A percentile compares a stretch with the other conserved stretches of the same genome.
These are phyloP conservation scores for Thymelicus lineola DNA, from an alignment of 2,888 invertebrate species.

Conservation along the genomic window DNA sequence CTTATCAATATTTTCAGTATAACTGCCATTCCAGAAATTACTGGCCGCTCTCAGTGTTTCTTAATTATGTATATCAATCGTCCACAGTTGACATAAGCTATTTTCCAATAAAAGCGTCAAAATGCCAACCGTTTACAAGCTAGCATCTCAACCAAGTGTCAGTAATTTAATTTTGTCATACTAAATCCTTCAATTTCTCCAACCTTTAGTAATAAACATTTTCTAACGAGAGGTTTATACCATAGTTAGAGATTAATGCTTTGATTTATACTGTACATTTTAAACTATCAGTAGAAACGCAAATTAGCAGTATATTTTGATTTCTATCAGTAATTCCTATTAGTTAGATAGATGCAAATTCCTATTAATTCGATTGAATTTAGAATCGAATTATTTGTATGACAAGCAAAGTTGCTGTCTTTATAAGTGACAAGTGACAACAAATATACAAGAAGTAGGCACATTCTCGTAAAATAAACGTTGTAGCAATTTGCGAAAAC, in stretches of 20 bases:
- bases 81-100: not conserved
- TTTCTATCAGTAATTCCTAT: slow-evolving; percentile 12
- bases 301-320: slow-evolving; percentile 7
- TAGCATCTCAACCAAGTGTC: slow-evolving; percentile 4
- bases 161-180: slow-evolving; percentile 16
- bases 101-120: slow-evolving; percentile 12
- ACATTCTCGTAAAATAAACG: slow-evolving; percentile 49
- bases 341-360: not conserved
- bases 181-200: slow-evolving; percentile 33
- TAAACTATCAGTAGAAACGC: slow-evolving; percentile 9
- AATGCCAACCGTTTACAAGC: slow-evolving; percentile 12
- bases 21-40: not conserved
- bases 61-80: not conserved
- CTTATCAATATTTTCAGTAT: no score
- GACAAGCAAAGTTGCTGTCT: not conserved
- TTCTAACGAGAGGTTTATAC: slow-evolving; percentile 47
- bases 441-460: not conserved
- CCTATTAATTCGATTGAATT: not conserved
- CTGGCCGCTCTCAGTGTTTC: not conserved
- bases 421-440: not conserved
- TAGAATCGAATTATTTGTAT: not conserved
- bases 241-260: slow-evolving; percentile 14
- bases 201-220: slow-evolving; percentile 51
- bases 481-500: slow-evolving; percentile 58
- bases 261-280: slow-evolving; percentile 1